phyloP scores from a whole-genome alignment of 1,140 invertebrate species.

The Bombus confusus region DNA sequence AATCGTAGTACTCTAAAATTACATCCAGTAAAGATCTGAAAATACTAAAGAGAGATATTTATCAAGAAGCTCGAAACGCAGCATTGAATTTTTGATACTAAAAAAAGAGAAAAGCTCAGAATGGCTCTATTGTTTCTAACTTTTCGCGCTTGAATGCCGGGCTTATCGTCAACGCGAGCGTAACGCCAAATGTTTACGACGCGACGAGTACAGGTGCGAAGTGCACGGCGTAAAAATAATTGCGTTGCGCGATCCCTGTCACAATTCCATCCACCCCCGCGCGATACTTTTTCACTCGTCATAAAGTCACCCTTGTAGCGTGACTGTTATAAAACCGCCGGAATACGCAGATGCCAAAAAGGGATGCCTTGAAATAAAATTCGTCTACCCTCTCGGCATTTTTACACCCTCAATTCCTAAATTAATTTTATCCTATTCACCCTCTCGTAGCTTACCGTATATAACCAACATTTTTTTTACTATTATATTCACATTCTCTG shows the following conservation, averaged over 20 bases:
- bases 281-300: slow-evolving; percentile 61
- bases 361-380: slow-evolving; percentile 23
- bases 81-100: neutral
- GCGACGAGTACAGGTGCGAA: slow-evolving; percentile 60
- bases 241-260: slow-evolving; percentile 45
- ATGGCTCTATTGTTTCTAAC: neutral
- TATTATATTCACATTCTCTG: neutral
- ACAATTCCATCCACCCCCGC: slow-evolving; percentile 52
- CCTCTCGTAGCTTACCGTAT: no score
- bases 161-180: neutral
- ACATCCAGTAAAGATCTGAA: neutral
- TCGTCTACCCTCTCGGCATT: neutral
- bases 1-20: no score
- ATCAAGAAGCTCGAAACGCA: neutral
- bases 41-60: neutral
- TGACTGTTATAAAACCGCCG: slow-evolving; percentile 55
- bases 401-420: slow-evolving; percentile 35
- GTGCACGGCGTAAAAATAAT: slow-evolving; percentile 58
- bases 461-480: neutral
- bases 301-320: slow-evolving; percentile 60
- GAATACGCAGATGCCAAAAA: slow-evolving; percentile 44
- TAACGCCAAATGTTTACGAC: slow-evolving; percentile 55
- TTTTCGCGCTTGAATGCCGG: neutral
- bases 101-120: neutral
- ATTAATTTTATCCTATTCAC: slow-evolving; percentile 38